Percentiles rank a stretch among this genome's conserved stretches.
Conservation (phyloP, 2,888 invertebrate species). For the Tipula helvola region DNA sequence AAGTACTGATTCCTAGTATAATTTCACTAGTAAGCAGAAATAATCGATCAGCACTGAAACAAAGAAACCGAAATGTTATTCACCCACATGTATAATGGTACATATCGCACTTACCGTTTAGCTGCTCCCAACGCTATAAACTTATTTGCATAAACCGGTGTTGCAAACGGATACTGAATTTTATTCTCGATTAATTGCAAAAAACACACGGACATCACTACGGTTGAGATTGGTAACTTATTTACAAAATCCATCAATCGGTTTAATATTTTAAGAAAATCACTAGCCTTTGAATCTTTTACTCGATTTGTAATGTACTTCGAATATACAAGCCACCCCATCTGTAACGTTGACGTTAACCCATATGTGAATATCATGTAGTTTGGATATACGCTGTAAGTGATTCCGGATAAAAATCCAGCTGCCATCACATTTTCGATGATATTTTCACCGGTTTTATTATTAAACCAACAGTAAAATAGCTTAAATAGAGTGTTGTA, state of each 20-base stretch:
- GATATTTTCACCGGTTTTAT: background rate
- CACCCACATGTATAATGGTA: background rate
- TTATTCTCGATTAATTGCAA: background rate
- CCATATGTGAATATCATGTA: background rate
- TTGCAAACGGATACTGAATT: background rate
- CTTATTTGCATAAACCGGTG: background rate
- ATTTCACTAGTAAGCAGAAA: background rate
- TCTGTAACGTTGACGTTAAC: background rate
- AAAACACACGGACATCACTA: background rate
- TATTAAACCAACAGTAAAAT: background rate
- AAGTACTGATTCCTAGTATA: background rate
- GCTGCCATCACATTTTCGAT: background rate
- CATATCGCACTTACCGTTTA: background rate
- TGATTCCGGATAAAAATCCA: background rate
- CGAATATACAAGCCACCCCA: background rate
- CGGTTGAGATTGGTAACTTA: background rate
- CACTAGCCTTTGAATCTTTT: background rate
- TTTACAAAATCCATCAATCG: background rate
- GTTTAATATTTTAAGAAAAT: background rate
- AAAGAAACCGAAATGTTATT: background rate
- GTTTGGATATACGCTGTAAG: background rate
- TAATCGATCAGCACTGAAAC: background rate
- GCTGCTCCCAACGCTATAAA: background rate
- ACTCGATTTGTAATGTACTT: background rate
- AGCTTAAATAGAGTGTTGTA: background rate